These are phyloP conservation scores for Trachelus iudaicus DNA, from an alignment of 2,888 invertebrate species.

Conservation along the genomic window DNA sequence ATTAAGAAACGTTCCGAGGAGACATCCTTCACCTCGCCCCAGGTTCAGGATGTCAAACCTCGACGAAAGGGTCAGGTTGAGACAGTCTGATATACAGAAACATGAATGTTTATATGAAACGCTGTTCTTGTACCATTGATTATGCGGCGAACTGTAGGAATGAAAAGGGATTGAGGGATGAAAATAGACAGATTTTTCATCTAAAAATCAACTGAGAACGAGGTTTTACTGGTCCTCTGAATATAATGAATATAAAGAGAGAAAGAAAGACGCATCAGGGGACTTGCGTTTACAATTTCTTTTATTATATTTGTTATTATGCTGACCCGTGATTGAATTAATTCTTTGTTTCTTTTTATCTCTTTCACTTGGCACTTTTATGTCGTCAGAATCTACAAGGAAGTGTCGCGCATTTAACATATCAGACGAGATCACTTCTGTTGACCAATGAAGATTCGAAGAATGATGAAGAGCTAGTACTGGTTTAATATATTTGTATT, in stretches of 20 bases:
- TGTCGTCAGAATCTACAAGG: not conserved
- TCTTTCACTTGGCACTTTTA: not conserved
- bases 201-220: not conserved
- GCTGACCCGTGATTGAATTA: not conserved
- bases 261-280: not conserved
- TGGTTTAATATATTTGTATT: not conserved
- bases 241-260: not conserved
- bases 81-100: constrained; percentile 69
- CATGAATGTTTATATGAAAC: not conserved
- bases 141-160: not conserved
- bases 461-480: not conserved
- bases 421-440: not conserved
- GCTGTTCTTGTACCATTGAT: not conserved
- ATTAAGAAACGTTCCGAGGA: constrained; percentile 72
- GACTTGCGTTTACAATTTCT: not conserved
- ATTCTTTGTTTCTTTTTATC: not conserved
- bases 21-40: constrained; percentile 80
- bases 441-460: not conserved
- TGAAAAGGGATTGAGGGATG: not conserved
- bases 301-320: not conserved
- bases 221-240: not conserved
- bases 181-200: not conserved
- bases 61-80: constrained; percentile 71
- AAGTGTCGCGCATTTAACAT: not conserved
- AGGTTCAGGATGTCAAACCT: constrained; percentile 68